Conservation (phyloP, 2,888 invertebrate genomes). For the Aplocera efformata region DNA sequence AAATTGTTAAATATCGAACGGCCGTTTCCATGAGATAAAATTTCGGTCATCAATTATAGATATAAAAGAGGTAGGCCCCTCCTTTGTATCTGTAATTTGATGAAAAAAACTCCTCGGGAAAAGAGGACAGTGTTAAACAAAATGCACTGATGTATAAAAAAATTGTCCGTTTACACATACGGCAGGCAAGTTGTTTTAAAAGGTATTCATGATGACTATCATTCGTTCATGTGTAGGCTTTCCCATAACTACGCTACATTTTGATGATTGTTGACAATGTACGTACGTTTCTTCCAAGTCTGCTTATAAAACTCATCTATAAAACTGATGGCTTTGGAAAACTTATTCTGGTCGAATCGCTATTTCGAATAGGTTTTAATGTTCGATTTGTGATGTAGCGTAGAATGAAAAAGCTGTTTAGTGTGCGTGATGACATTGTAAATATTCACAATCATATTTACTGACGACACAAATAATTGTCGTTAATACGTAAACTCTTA, state of each 20-base stretch:
- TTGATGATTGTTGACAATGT: conserved; percentile 2
- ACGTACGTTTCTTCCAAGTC: conserved; percentile 2
- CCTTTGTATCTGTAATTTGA: too few species aligned
- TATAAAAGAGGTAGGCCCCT: too few species aligned
- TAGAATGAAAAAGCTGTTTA: conserved; percentile 16
- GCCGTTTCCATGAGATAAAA: conserved; percentile 34
- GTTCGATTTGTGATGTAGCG: conserved; percentile 21
- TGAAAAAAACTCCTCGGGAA: too few species aligned
- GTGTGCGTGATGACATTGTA: conserved; percentile 6
- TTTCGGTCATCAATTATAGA: too few species aligned
- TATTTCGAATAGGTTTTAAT: conserved; percentile 13
- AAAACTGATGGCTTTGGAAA: too few species aligned
- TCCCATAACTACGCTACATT: conserved; percentile 25
- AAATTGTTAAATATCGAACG: conserved; percentile 39
- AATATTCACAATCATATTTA: background rate
- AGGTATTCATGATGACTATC: conserved; percentile 7
- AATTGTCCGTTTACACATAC: too few species aligned
- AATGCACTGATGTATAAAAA: too few species aligned
- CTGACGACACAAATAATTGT: background rate
- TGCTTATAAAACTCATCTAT: too few species aligned
- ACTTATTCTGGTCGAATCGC: conserved; percentile 6
- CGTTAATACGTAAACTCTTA: too few species aligned
- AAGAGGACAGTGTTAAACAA: too few species aligned
- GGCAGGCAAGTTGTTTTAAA: too few species aligned
- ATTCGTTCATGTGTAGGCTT: conserved; percentile 10